These are phyloP conservation scores for Neoniphon sammara DNA, from an alignment of 2,797 vertebrate genomes.

Conservation along the genomic window DNA sequence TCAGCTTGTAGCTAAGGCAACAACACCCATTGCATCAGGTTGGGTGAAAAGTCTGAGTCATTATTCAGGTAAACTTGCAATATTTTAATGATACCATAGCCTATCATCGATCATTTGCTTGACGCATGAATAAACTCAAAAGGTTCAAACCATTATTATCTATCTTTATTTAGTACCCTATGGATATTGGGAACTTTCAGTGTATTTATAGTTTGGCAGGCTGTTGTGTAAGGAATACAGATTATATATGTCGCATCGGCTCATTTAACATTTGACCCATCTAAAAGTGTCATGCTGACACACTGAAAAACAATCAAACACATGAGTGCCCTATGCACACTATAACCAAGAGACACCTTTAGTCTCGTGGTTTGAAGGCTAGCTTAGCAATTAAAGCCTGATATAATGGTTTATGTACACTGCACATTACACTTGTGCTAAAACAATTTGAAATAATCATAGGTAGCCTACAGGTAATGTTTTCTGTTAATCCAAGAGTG, in stretches of 20 bases:
- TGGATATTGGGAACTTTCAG: slow-evolving; percentile 39
- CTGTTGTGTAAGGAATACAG: slow-evolving; percentile 72
- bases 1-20: slow-evolving; percentile 46
- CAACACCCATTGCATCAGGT: slow-evolving; percentile 37
- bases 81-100: slow-evolving; percentile 11
- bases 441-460: slow-evolving; percentile 40
- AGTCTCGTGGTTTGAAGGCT: slow-evolving; percentile 45
- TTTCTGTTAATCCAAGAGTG: slow-evolving; percentile 64
- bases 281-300: slow-evolving; percentile 78
- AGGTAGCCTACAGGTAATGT: slow-evolving; percentile 56
- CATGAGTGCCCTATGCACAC: slow-evolving; percentile 51
- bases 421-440: neutral
- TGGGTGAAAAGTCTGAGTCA: slow-evolving; percentile 42
- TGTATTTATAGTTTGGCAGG: slow-evolving; percentile 73
- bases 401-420: slow-evolving; percentile 43
- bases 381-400: slow-evolving; percentile 30
- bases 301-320: slow-evolving; percentile 67
- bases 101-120: slow-evolving; percentile 20
- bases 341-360: slow-evolving; percentile 34
- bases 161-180: slow-evolving; percentile 55
- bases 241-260: slow-evolving; percentile 71
- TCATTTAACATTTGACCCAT: slow-evolving; percentile 74
- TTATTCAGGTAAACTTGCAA: slow-evolving; percentile 54
- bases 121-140: slow-evolving; percentile 33
- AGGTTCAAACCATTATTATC: slow-evolving; percentile 36